Evolutionary conservation across 2,888 invertebrate genomes (phyloP).

Genomic region (Neoascia interrupta): DNA sequence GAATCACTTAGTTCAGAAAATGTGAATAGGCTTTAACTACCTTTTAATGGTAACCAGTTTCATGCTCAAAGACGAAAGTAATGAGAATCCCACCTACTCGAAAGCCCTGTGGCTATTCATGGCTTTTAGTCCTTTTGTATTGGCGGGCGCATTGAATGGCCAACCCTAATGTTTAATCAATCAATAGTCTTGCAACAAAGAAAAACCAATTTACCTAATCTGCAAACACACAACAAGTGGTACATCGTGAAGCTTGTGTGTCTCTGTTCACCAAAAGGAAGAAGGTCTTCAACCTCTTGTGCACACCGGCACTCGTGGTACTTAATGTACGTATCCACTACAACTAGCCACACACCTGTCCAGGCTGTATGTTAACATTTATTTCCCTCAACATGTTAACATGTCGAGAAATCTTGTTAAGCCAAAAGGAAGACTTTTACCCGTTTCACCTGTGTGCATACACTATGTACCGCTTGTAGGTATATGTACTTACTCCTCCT

Average conservation of each 20-base stretch:
- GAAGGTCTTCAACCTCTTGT: constrained; percentile 67
- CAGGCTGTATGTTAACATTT: constrained; percentile 63
- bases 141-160: no score
- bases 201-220: constrained; percentile 7
- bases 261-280: no score
- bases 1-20: no score
- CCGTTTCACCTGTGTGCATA: constrained; percentile 42
- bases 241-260: no score
- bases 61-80: background rate
- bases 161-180: constrained; percentile 24
- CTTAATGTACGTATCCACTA: constrained; percentile 18
- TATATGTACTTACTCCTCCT: no score
- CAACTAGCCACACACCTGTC: constrained; percentile 66
- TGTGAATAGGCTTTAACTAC: no score
- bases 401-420: constrained; percentile 62
- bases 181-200: constrained; percentile 22
- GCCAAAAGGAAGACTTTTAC: constrained; percentile 51
- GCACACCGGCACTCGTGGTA: constrained; percentile 16
- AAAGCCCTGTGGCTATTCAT: no score
- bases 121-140: no score
- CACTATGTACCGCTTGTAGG: no score
- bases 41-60: background rate
- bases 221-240: background rate
- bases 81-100: no score
- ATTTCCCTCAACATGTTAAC: constrained; percentile 67